A percentile compares a stretch with the other conserved stretches of the same genome.
These are phyloP conservation scores for Oreochromis aureus DNA, from an alignment of 2,113 vertebrate genomes.

Conservation along the genomic window DNA sequence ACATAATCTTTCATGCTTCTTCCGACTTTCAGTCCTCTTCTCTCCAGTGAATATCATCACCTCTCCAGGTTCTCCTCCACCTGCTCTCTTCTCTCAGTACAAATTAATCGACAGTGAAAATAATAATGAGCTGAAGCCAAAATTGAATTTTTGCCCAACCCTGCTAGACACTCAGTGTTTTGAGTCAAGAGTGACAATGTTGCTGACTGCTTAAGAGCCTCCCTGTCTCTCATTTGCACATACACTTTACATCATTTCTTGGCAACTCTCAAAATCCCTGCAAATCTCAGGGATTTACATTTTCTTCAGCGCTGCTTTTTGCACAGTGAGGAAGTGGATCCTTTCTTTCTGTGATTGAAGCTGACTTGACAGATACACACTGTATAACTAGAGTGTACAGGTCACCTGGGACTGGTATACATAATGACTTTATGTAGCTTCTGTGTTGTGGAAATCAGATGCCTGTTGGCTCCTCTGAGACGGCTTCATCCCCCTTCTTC, in stretches of 20 bases:
- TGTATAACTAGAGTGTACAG: not conserved
- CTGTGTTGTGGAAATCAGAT: not conserved
- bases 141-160: not conserved
- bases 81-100: not conserved
- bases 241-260: not conserved
- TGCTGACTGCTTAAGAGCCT: not conserved
- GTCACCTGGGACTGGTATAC: slow-evolving; percentile 9
- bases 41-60: not conserved
- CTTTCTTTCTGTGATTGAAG: not conserved
- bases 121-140: not conserved
- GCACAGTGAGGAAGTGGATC: not conserved
- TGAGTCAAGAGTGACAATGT: not conserved
- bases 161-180: not conserved
- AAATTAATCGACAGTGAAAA: not conserved
- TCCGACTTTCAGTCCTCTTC: not conserved
- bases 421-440: not conserved
- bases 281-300: slow-evolving; percentile 6
- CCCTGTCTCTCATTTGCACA: not conserved
- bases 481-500: not conserved
- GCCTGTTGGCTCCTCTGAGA: not conserved
- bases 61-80: not conserved
- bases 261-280: not conserved
- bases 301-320: not conserved
- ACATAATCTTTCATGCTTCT: not conserved
- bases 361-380: not conserved